Evolutionary conservation across 2,113 vertebrate genomes (phyloP).

Genomic region (Speoplatyrhinus poulsoni): DNA sequence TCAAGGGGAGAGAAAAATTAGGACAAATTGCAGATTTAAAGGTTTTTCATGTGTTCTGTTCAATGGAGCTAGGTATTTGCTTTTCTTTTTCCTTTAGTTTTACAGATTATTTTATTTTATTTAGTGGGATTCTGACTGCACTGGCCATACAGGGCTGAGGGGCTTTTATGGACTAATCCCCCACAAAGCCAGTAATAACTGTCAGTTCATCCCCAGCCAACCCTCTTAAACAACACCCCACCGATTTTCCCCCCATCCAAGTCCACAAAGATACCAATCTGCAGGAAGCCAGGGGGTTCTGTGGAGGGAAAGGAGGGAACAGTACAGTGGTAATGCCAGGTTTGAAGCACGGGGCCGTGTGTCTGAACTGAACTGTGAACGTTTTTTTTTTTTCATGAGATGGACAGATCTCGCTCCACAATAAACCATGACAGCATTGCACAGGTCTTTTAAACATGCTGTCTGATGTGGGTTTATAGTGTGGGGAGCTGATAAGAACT

Average conservation of each 20-base stretch:
- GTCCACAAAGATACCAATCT: conserved; percentile 61
- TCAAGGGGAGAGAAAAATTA: conserved; percentile 36
- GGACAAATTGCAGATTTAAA: conserved; percentile 61
- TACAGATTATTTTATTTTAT: conserved; percentile 78
- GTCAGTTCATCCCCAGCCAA: conserved; percentile 76
- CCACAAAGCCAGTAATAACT: conserved; percentile 83
- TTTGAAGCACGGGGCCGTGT: conserved; percentile 36
- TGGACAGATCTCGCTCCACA: conserved; percentile 56
- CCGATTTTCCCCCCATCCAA: conserved; percentile 35
- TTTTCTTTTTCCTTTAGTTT: conserved; percentile 49
- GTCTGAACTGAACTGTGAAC: conserved; percentile 42
- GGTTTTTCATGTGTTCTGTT: conserved; percentile 32
- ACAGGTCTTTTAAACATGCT: conserved; percentile 41
- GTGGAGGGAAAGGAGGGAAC: conserved; percentile 31
- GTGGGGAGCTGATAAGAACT: conserved; percentile 52
- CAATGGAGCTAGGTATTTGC: conserved; percentile 28
- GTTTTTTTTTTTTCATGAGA: conserved; percentile 35
- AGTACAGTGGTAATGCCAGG: conserved; percentile 51
- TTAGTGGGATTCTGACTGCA: conserved; percentile 63
- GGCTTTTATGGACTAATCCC: conserved; percentile 80
- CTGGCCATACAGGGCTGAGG: conserved; percentile 64
- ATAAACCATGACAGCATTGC: conserved; percentile 48
- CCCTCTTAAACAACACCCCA: conserved; percentile 40
- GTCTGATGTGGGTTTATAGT: conserved; percentile 42
- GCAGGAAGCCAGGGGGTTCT: conserved; percentile 37